These are phyloP conservation scores for Calephelis virginiensis DNA, from an alignment of 1,140 invertebrate genomes.

Conservation along the genomic window DNA sequence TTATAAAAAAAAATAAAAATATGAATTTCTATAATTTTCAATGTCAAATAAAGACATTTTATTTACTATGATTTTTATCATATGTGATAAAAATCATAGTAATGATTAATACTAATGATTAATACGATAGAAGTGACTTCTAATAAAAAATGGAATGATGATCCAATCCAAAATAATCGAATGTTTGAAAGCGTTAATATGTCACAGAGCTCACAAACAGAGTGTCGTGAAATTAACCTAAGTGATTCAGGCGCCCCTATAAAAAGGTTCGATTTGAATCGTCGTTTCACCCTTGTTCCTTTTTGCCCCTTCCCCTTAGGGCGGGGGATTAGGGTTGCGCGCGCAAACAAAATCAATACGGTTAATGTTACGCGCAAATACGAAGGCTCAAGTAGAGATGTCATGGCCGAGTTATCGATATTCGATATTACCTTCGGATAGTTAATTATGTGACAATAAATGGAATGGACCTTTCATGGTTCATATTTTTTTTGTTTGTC, in stretches of 20 bases:
- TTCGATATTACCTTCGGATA: constrained; percentile 1
- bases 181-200: constrained; percentile 19
- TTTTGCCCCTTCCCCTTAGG: constrained; percentile 36
- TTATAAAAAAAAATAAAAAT: too few relatives aligned
- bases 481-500: neutral
- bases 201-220: constrained; percentile 38
- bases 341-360: constrained; percentile 75
- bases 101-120: too few relatives aligned
- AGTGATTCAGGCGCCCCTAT: constrained; percentile 60
- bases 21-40: too few relatives aligned
- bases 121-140: too few relatives aligned
- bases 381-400: constrained; percentile 49
- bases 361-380: constrained; percentile 66
- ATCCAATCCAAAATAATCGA: neutral
- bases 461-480: too few relatives aligned
- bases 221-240: constrained; percentile 62
- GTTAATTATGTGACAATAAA: constrained; percentile 2
- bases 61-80: too few relatives aligned
- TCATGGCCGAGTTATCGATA: constrained; percentile 56
- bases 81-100: too few relatives aligned
- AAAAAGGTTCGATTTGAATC: constrained; percentile 72
- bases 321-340: constrained; percentile 52
- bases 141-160: too few relatives aligned
- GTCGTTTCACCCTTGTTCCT: constrained; percentile 58
- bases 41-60: too few relatives aligned